These are phyloP conservation scores for Agelas oroides DNA, from an alignment of 37 sponge, comb jelly and placozoan genomes.

Conservation along the genomic window DNA sequence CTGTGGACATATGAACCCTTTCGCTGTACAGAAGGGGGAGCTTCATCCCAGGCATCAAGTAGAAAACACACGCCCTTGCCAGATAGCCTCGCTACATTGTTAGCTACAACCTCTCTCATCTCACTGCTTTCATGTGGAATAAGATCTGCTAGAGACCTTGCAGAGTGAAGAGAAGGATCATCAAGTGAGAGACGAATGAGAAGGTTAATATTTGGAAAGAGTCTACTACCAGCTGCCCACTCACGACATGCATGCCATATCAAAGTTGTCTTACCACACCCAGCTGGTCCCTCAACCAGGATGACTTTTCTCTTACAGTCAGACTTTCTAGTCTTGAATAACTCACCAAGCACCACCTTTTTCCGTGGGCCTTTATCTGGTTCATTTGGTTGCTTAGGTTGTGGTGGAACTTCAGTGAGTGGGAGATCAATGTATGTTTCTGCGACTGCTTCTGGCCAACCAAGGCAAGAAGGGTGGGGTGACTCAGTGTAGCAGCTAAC, in stretches of 20 bases:
- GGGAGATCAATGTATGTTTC: neutral
- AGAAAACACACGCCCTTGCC: conserved; percentile 3
- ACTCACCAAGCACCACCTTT: too few relatives aligned
- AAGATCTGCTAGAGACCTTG: neutral
- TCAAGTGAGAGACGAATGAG: neutral
- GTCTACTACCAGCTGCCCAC: neutral
- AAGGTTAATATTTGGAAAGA: neutral
- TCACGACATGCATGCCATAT: neutral
- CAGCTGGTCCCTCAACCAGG: neutral
- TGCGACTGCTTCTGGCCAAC: neutral
- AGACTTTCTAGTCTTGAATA: too few relatives aligned
- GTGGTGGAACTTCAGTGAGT: too few relatives aligned
- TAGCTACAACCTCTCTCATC: neutral
- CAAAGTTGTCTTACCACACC: neutral
- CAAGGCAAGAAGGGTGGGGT: neutral
- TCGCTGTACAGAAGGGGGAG: too few relatives aligned
- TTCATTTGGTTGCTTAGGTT: too few relatives aligned
- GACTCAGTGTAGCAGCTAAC: neutral
- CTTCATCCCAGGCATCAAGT: neutral
- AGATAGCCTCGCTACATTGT: neutral
- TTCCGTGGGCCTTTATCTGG: too few relatives aligned
- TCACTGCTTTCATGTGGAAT: conserved; percentile 1
- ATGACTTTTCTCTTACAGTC: too few relatives aligned
- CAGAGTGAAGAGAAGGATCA: neutral
- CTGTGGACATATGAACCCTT: too few relatives aligned